Base-by-base conservation (phyloP, 2,113 vertebrate genomes). In the Tichodroma muraria region DNA sequence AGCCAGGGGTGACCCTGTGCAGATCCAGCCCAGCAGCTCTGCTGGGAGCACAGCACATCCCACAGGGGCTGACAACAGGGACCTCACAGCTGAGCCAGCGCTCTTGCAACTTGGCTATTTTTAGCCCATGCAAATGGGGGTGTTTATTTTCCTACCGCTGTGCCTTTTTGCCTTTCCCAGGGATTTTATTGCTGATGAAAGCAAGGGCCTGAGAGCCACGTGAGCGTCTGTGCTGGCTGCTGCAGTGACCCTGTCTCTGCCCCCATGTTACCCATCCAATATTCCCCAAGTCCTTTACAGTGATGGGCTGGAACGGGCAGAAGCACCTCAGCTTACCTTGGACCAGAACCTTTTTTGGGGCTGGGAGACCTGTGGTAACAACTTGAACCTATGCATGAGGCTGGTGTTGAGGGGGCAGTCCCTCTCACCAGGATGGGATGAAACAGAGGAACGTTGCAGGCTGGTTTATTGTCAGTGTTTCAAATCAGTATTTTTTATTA, bases 401-500 rank as follows among this genome's bases (percentile, higher is more conserved):
- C 5, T 71, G 47, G 23, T 2, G 18, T 13, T 23, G 52, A 5
- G 2, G 13, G 33, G 63, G 12, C 4, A 19, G 22, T 37, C 19
- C 47, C 57, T 57, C 70, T 33, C 27, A 11, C 8, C 0, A 14
- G 76, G 56, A n/a, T 52, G 71, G 85, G 71, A 45, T 16, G 19
- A 72, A 96, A 94, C 59, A 88, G 81, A 95, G 95, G 97, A 93
- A 97, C 88, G 95, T 23, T 85, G 96, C 91, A 97, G 86, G 96
- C 79, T 93, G 42, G 9, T 93, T 94, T 95, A 38, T 85, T 88
- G 53, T 89, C 78, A 93, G 88, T 85, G 95, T 97, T 98, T 98
- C 96, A 98, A 96, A 97, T 94, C 91, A 42, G 97, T 97, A 97
- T 95, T 90, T 98, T 98, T 97, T 97, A 98, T 98, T 98, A 97